A percentile compares a stretch with the other conserved stretches of the same genome.
These are phyloP conservation scores for Smittia aterrima DNA, from an alignment of 2,888 invertebrate genomes.

Conservation along the genomic window DNA sequence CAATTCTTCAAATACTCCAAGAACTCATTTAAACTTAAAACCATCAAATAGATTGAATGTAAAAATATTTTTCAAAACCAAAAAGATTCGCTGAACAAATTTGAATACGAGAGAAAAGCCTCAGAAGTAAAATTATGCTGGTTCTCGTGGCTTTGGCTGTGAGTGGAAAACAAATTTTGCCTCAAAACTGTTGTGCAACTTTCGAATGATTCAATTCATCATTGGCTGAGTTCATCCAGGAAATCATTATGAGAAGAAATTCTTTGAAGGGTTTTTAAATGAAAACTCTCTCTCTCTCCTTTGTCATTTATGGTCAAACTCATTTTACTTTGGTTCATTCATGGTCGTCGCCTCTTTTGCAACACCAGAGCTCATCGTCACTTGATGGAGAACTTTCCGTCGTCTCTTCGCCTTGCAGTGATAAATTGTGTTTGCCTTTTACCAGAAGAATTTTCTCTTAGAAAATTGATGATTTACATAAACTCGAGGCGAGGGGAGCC, in stretches of 20 bases:
- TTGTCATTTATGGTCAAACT: neutral
- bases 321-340: neutral
- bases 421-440: conserved; percentile 4
- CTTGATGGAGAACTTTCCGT: neutral
- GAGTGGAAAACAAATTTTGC: conserved; percentile 20
- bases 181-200: no score
- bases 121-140: conserved; percentile 29
- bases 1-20: neutral
- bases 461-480: neutral
- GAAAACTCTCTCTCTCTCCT: neutral
- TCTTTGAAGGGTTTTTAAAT: neutral
- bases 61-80: neutral
- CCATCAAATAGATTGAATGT: neutral
- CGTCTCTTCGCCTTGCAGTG: neutral
- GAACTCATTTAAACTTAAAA: neutral
- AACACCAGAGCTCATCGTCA: neutral
- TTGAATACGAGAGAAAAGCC: no score
- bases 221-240: neutral
- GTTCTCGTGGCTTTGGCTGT: conserved; percentile 19
- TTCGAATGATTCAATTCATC: neutral
- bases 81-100: neutral
- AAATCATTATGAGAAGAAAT: neutral
- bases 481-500: neutral
- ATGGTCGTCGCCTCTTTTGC: neutral
- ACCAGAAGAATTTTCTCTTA: neutral